Base-by-base conservation (phyloP, 1,140 invertebrate genomes). In the Hesperophylax magnus region DNA sequence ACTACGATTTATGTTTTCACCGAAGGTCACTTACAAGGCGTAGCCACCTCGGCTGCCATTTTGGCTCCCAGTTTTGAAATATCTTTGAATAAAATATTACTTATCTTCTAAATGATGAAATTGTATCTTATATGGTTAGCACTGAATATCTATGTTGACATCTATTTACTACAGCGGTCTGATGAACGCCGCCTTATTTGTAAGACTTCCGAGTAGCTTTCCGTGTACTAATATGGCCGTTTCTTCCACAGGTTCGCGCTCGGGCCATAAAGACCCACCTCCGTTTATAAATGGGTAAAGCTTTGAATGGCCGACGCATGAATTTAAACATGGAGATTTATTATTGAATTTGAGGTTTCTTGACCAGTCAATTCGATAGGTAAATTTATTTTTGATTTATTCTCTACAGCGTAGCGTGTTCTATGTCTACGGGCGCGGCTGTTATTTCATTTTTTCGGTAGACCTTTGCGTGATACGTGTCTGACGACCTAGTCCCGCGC, bases 101-200 rank as follows among this genome's bases (percentile, higher is more conserved):
- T 77, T 77, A 63, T 8, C 18, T 61, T 47, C 8, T 58, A 1
- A 60, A 82, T 82, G 78, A 82, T 82, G 78, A 82, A 72, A 60
- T 27, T 72, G 15, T 78, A 61, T 65, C 58, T 79, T 67, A 27
- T 53, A 72, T 80, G 81, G 81, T 82, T 82, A 82, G 81, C 75
- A 56, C 81, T 82, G 81, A 82, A 78, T 31, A 11, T 56, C 53
- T 18, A 72, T 82, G 81, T 82, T 69, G 81, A 82, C 24, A 18
- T 78, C 58, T 74, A 78, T 74, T 47, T 77, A 79, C 81, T 82
- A 82, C 81, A 82, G 81, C 81, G 81, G 81, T 82, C 81, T 82
- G 81, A 82, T 54, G 8, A 67, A 67, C 24, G 3, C 3, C 27
- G 9, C 3, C 14, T 61, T 20, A 1, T 24, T 11, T 15, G 14